Base-by-base conservation (phyloP, 1,140 invertebrate genomes). In the Drosophila sp. region DNA sequence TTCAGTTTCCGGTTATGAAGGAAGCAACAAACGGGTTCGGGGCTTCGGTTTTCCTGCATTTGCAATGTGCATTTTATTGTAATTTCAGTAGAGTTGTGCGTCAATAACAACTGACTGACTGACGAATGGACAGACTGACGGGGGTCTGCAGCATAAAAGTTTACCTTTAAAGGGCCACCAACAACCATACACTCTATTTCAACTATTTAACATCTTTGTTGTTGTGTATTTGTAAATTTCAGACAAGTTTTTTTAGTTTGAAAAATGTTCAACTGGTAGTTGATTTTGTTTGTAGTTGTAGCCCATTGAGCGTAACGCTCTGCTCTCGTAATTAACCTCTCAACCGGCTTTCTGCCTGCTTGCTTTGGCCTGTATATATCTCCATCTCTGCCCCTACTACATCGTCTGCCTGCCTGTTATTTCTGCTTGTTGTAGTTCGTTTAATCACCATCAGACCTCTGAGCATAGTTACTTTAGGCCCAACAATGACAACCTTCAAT, bases 1-100 rank as follows among this genome's bases (percentile, higher is more conserved):
- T 89, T 89, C 84, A 89, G 85, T 89, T 89, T 89, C 84, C 84
- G 84, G 84, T 89, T 89, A 89, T 89, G 77, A 89, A 89, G 84
- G 84, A 89, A 89, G 75, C 77, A 80, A 75, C 77, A 89, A 83
- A 83, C 81, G 73, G 77, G 81, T 85, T 85, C 70, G 64, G 54
- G 50, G 68, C 64, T 67, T 66, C 70, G 70, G 70, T 81, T 84
- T 77, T 68, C 44, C 66, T 80, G 71, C 66, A 40, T 40, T 64
- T 35, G 60, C 57, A 72, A 66, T 79, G 70, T 86, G 79, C 71
- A 76, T 79, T 86, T 72, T 58, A 89, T 84, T 87, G 84, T 79
- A 83, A 76, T 87, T 86, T 78, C 54, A 77, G 78, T 70, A 79
- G 72, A 77, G 78, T 70, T 83, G 72, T 89, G 83, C 83, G 79